phyloP scores from a whole-genome alignment of 2,888 invertebrate genomes.

The Phengaris arion region DNA sequence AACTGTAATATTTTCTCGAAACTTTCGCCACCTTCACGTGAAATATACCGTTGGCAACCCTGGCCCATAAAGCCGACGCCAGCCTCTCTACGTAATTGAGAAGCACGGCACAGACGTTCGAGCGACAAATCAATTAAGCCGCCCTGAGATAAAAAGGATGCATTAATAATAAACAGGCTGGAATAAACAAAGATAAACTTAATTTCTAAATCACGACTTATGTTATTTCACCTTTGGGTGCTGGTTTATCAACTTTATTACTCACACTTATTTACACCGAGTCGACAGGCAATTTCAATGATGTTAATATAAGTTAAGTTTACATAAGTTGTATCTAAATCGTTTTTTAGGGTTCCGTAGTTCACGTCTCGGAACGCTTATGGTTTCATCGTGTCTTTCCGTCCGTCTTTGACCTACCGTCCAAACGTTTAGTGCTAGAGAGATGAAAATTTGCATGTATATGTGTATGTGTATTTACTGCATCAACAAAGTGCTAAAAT shows the following conservation, averaged over 20 bases:
- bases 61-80: conserved; percentile 40
- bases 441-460: too few species aligned
- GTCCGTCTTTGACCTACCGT: too few species aligned
- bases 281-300: too few species aligned
- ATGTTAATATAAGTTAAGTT: too few species aligned
- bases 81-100: conserved; percentile 69
- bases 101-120: conserved; percentile 64
- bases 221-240: conserved; percentile 15
- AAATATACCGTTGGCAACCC: background rate
- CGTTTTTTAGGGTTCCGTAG: too few species aligned
- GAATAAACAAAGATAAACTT: conserved; percentile 40
- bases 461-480: too few species aligned
- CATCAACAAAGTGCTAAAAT: too few species aligned
- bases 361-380: too few species aligned
- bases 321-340: too few species aligned
- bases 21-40: background rate
- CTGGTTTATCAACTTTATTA: background rate
- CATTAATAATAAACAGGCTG: conserved; percentile 61
- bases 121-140: conserved; percentile 75
- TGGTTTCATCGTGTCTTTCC: too few species aligned
- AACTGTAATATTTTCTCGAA: background rate
- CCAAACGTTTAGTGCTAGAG: too few species aligned
- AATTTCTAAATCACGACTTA: conserved; percentile 27
- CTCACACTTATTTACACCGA: background rate
- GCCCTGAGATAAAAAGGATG: conserved; percentile 66